Evolutionary conservation across 2,888 invertebrate species (phyloP), one percentile per base, ranked within the genome.

Genomic region (Eupithecia pulchellata): DNA sequence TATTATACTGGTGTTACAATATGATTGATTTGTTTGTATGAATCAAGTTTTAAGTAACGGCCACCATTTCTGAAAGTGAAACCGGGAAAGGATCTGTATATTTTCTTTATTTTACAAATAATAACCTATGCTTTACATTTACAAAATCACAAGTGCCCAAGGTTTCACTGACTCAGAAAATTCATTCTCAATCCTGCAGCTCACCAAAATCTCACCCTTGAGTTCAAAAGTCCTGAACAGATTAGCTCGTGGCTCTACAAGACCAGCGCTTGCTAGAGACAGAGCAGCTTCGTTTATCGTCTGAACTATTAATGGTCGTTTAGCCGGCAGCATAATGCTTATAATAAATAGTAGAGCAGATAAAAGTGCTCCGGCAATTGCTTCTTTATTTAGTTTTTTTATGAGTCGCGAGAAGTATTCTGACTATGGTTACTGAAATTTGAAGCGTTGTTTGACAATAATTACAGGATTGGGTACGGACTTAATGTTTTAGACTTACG

Each of bases 201-300:
- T n/a, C 42, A n/a, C 42, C n/a, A n/a, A n/a, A 42, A n/a, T 42
- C n/a, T n/a, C 6, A 42, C 17, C 1, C 1, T 1, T 39, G 3
- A 39, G 47, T 47, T 47, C 47, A 47, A 20, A 52, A 52, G 47
- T 25, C 25, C 1, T 52, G 20, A 52, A 52, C 52, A 52, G 25
- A 13, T 52, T 25, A 3, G 20, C n/a, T 4, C 25, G 13, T 25
- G 4, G n/a, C n/a, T n/a, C 30, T 32, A 60, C 20, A 60, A 20
- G 4, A 32, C 11, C 29, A n/a, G 69, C 67, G 72, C 66, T 34
- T 61, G 39, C 58, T 58, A 69, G 73, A 68, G 69, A 73, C 73
- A 67, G 67, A 64, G 42, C 30, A 20, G 61, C 39, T 67, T 55
- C 32, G 61, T 61, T 71, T 62, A 65, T 32, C 64, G 36, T 32